Percentiles rank a stretch among this genome's conserved stretches.
These are phyloP conservation scores for Drosophila anceps DNA, from an alignment of 2,888 invertebrate species.

Conservation along the genomic window DNA sequence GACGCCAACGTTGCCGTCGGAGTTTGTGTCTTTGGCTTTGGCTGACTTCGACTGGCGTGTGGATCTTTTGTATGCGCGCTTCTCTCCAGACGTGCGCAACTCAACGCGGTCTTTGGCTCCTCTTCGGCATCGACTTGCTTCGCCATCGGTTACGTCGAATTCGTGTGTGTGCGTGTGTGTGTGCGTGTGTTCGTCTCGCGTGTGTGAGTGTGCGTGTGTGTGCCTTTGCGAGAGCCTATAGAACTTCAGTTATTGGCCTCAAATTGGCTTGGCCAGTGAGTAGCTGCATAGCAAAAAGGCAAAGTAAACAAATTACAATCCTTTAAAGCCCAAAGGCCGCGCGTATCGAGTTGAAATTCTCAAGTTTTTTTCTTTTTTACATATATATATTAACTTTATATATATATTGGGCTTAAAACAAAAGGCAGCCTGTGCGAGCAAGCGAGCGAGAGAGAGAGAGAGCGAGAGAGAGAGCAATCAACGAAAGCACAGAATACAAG, in stretches of 20 bases:
- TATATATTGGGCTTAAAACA: conserved; percentile 35
- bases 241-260: conserved; percentile 59
- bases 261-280: conserved; percentile 49
- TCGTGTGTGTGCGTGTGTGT: conserved; percentile 36
- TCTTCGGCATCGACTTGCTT: conserved; percentile 52
- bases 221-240: conserved; percentile 28
- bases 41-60: conserved; percentile 65
- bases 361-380: conserved; percentile 7
- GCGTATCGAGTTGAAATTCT: conserved; percentile 7
- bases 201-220: conserved; percentile 22
- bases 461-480: conserved; percentile 3
- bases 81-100: conserved; percentile 78
- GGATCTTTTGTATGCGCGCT: conserved; percentile 79
- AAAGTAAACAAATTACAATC: conserved; percentile 37
- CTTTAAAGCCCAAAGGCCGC: conserved; percentile 23
- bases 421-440: conserved; percentile 41
- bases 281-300: conserved; percentile 21
- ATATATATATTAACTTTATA: conserved; percentile 8
- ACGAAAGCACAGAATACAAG: conserved; percentile 33
- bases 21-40: conserved; percentile 61
- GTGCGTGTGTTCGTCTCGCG: conserved; percentile 17
- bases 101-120: conserved; percentile 73
- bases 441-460: not conserved
- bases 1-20: conserved; percentile 29
- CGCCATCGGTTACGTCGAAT: conserved; percentile 46